Evolutionary conservation across 2,797 vertebrate genomes (phyloP), one percentile per base, ranked within the genome.

Genomic region (Urophycis tenuis): DNA sequence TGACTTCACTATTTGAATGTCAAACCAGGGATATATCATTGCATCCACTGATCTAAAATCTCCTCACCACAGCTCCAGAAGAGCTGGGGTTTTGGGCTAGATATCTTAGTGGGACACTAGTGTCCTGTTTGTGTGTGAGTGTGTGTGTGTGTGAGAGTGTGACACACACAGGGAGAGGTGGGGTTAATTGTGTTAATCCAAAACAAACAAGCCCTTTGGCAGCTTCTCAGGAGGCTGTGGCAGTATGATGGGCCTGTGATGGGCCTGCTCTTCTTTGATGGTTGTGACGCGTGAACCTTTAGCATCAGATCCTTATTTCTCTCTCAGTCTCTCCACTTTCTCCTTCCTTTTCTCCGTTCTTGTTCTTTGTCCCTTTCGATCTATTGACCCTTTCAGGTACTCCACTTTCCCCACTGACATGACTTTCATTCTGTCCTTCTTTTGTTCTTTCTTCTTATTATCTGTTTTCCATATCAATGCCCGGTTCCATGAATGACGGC

Each of bases 131-230:
- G 11, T 85, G 77, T 82, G 82, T 80, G 83, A 82, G 76, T 82
- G 82, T 76, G 41, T 45, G n/a, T 60, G 53, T 72, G 85, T 85
- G 84, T 84, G 11, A 84, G 77, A 82, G 82, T 80, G 83, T 83
- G 76, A 81, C 82, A 75, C 6, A 88, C 87, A 86, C 77, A 74
- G 78, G 81, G 74, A 78, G 81, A n/a, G 79, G 78, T 84, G 82
- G 87, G 86, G 89, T 84, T 89, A 91, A 91, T 91, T 89, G 89
- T 86, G 90, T 88, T 91, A 92, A 92, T 92, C 89, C 87, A 90
- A 90, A 90, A 91, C 89, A 92, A 93, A 92, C 90, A 91, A 90
- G 25, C 89, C 78, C 82, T 83, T 86, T 93, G 91, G 90, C 91
- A 88, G 60, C 79, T 17, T 71, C 79, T 86, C 91, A 81, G 91